A percentile compares a stretch with the other conserved stretches of the same genome.
These are phyloP conservation scores for Brachymystax lenok DNA, from an alignment of 2,797 vertebrate species.

Conservation along the genomic window DNA sequence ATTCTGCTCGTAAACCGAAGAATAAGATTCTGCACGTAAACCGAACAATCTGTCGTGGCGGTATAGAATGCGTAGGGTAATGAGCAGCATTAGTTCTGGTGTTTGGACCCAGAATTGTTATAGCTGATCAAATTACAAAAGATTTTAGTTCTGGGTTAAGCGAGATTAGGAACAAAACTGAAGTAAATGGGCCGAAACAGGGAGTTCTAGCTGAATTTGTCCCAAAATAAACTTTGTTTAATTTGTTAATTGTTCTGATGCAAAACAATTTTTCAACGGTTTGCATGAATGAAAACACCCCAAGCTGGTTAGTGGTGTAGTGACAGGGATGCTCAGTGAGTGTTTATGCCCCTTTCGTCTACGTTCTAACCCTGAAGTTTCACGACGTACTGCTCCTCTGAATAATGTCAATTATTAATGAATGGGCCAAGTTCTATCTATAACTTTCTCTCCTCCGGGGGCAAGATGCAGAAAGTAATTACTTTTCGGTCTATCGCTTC, in stretches of 20 bases:
- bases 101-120: too few species aligned
- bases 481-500: background rate
- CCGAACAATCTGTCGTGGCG: too few species aligned
- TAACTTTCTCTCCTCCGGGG: slow-evolving; percentile 18
- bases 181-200: too few species aligned
- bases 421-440: slow-evolving; percentile 14
- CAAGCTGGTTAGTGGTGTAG: slow-evolving; percentile 18
- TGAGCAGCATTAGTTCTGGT: too few species aligned
- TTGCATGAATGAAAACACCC: background rate
- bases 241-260: background rate
- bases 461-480: slow-evolving; percentile 32
- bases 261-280: background rate
- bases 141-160: background rate
- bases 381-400: background rate
- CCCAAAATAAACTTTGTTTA: too few species aligned
- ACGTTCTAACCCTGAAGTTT: background rate
- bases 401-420: slow-evolving; percentile 36
- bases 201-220: too few species aligned
- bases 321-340: slow-evolving; percentile 7
- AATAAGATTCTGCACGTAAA: too few species aligned
- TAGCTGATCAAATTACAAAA: too few species aligned
- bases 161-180: too few species aligned
- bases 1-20: too few species aligned
- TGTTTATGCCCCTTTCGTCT: background rate
- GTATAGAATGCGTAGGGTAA: too few species aligned